Evolutionary conservation across 2,888 invertebrate genomes (phyloP).

Genomic region (Drosophila diplacantha): DNA sequence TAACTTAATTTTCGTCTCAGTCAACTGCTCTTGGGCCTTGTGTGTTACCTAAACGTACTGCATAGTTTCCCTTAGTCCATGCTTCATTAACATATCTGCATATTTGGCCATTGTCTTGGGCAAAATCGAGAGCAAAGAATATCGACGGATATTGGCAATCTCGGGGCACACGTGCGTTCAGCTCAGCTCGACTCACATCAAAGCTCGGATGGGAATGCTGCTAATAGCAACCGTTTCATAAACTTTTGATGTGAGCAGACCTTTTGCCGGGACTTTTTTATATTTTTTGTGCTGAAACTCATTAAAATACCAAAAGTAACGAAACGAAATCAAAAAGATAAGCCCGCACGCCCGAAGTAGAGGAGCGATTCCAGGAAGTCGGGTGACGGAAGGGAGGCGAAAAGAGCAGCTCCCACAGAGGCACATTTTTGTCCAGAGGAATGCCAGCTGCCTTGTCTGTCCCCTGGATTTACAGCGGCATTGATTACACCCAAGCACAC

Average conservation of each 20-base stretch:
- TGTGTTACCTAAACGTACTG: not conserved
- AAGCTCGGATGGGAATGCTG: conserved; percentile 47
- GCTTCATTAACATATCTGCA: conserved; percentile 33
- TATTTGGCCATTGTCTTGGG: conserved; percentile 29
- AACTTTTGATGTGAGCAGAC: conserved; percentile 43
- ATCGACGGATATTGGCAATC: conserved; percentile 30
- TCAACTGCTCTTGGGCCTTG: conserved; percentile 1
- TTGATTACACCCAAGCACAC: conserved; percentile 27
- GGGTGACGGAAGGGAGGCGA: conserved; percentile 34
- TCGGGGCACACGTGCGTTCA: conserved; percentile 36
- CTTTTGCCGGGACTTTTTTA: conserved; percentile 26
- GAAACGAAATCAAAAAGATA: conserved; percentile 55
- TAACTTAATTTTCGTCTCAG: conserved; percentile 8
- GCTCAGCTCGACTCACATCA: conserved; percentile 40
- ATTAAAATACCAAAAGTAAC: conserved; percentile 64
- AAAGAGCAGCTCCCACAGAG: conserved; percentile 56
- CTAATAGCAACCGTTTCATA: conserved; percentile 46
- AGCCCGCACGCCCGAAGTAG: conserved; percentile 52
- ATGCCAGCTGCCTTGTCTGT: conserved; percentile 32
- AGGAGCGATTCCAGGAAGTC: conserved; percentile 57
- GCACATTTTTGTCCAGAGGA: conserved; percentile 32
- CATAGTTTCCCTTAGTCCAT: conserved; percentile 23
- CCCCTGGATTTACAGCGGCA: conserved; percentile 23
- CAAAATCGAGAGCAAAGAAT: conserved; percentile 11
- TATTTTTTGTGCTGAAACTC: conserved; percentile 41